Evolutionary conservation across 2,797 vertebrate genomes (phyloP), one percentile per base, ranked within the genome.

Genomic region (Sebastes jordani): DNA sequence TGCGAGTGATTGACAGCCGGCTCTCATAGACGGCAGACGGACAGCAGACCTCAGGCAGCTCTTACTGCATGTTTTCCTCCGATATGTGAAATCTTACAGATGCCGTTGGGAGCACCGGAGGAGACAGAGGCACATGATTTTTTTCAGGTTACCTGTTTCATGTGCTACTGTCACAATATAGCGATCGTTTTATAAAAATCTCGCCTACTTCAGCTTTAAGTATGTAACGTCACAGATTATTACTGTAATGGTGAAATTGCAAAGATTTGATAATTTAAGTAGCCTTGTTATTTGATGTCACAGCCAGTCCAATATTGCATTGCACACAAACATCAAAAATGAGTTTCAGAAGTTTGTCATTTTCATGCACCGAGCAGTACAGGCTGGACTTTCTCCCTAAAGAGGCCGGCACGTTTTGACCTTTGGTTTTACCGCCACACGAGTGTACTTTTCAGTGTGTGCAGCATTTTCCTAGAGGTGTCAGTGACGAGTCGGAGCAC

Each of bases 401-500:
- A 78, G 22, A 46, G 9, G 16, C 30, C 14, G 4, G 7, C 11
- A 46, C 0, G 4, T 71, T 62, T 42, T 81, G 77, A 86, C 84
- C 79, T 87, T 83, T 60, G 52, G 14, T 71, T 78, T 81, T 23
- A 30, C 34, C 68, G 23, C 34, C 54, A 20, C 7, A 11, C 14
- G 10, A 77, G 20, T 34, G 34, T 18, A 23, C 18, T 4, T 56
- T 42, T 46, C 30, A 11, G 38, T 16, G 25, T 61, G 68, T 30
- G 62, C 27, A 38, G 56, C 52, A 18, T 49, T 67, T 67, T 76
- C 2, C 16, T 62, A 56, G 64, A 83, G 34, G 27, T 65, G 54
- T 89, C 36, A 67, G 67, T 69, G 55, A 63, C 4, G n/a, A 66
- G 85, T 68, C 58, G 7, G 27, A 61, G 81, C 77, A 97, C 98